Base-by-base conservation (phyloP, 2,888 invertebrate genomes). In the Ornithoptera alexandrae region DNA sequence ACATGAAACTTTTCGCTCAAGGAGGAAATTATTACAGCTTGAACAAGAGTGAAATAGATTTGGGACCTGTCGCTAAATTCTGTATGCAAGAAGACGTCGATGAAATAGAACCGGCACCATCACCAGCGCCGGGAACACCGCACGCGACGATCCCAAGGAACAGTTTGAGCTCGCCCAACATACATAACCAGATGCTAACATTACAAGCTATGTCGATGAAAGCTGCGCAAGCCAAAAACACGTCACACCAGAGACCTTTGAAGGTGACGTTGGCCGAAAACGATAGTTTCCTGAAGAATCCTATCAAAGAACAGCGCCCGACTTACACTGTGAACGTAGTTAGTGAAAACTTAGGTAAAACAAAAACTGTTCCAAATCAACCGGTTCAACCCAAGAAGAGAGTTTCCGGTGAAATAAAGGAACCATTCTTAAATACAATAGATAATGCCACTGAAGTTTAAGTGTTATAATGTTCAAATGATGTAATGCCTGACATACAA, bases 401-500 rank as follows among this genome's bases (percentile, higher is more conserved):
- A 72, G 93, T 93, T 70, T 93, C 94, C 30, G 93, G 95, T 71
- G 94, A 92, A 74, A 82, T 92, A 77, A 95, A 94, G 79, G 96
- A 96, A 78, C 96, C 96, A 69, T 93, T 96, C 78, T 95, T 96
- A 84, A 97, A 97, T 85, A 95, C 96, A 82, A 95, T 95, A 72
- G 97, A 97, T 79, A 97, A 97, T 77, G 97, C 97, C 66, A 97
- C 97, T 74, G 97, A 97, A 93, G 97, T 97, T 89, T 96, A 94
- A 65, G n/a, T 7, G 10, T n/a, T n/a, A 46, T 15, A 46, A 18
- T 53, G 6, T 53, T 53, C 1, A 53, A 53, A n/a, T 18, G 1
- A 12, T 53, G n/a, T 46, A 15, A 46, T 46, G 6, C 5, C 12
- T 46, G 46, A 46, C 12, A 46, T 1, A 46, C 7, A 46, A 46